phyloP scores from a whole-genome alignment of 2,113 vertebrate species.

The Marmota monax region DNA sequence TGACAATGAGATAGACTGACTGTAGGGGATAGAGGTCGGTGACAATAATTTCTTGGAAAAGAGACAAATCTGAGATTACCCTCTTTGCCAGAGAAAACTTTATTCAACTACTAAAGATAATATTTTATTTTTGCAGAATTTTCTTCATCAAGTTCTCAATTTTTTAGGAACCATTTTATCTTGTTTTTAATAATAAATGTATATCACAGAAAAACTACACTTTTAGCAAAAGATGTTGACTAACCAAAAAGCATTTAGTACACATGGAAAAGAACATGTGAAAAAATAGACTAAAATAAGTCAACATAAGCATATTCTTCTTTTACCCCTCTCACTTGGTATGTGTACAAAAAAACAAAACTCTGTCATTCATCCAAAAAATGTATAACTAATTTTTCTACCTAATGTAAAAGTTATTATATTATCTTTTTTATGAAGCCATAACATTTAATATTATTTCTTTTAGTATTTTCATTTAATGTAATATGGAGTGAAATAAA shows the following conservation, averaged over 20 bases:
- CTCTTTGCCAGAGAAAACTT: too few relatives aligned
- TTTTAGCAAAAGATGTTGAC: too few relatives aligned
- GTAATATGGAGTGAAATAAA: not conserved
- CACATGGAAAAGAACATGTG: not conserved
- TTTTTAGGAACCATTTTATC: too few relatives aligned
- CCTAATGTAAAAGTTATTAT: not conserved
- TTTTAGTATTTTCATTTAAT: not conserved
- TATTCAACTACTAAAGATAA: too few relatives aligned
- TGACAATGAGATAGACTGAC: not conserved
- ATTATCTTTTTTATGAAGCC: not conserved
- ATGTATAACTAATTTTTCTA: not conserved
- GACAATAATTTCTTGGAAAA: too few relatives aligned
- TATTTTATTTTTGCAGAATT: too few relatives aligned
- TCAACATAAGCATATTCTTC: not conserved
- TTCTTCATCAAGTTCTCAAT: too few relatives aligned
- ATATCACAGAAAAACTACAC: too few relatives aligned
- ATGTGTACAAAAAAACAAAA: not conserved
- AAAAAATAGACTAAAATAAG: not conserved
- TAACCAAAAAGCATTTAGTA: not conserved
- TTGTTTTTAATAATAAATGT: too few relatives aligned
- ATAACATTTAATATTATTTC: not conserved
- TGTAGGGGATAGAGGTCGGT: too few relatives aligned
- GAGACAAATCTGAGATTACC: too few relatives aligned
- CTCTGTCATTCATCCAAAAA: not conserved
- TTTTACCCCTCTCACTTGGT: accelerated